A percentile compares a stretch with the other conserved stretches of the same genome.
phyloP scores from a whole-genome alignment of 2,888 invertebrate species.

The Heteromyza rotundicornis region DNA sequence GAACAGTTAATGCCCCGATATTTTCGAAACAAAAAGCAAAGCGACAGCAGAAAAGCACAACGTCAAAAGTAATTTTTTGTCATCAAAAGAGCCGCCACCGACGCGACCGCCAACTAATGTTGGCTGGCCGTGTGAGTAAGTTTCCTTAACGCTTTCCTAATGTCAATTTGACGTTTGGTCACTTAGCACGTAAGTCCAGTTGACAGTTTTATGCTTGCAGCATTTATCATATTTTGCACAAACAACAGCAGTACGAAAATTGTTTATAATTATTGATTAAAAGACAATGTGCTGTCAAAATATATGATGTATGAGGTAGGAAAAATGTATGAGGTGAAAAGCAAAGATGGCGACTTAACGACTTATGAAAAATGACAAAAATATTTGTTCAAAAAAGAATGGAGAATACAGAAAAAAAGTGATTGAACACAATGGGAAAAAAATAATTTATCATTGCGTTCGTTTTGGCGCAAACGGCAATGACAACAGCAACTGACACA shows the following conservation, averaged over 20 bases:
- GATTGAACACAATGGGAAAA: slow-evolving; percentile 10
- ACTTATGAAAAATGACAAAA: slow-evolving; percentile 37
- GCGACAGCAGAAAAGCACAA: slow-evolving; percentile 31
- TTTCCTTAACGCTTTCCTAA: slow-evolving; percentile 2
- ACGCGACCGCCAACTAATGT: slow-evolving; percentile 15
- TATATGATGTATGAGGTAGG: slow-evolving; percentile 42
- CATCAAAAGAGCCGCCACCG: slow-evolving; percentile 44
- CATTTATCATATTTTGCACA: slow-evolving; percentile 7
- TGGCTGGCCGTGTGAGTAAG: not conserved
- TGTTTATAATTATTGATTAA: slow-evolving; percentile 58
- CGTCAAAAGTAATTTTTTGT: slow-evolving; percentile 53
- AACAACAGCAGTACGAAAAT: slow-evolving; percentile 36
- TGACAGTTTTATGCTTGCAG: slow-evolving; percentile 28
- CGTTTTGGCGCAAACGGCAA: slow-evolving; percentile 34
- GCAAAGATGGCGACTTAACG: slow-evolving; percentile 48
- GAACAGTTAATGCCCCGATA: not conserved
- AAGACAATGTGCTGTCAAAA: slow-evolving; percentile 55
- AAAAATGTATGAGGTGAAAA: not conserved
- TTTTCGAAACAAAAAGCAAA: slow-evolving; percentile 31
- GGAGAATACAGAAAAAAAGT: slow-evolving; percentile 25
- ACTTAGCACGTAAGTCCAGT: slow-evolving; percentile 19
- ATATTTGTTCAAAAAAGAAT: slow-evolving; percentile 25
- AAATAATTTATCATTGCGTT: slow-evolving; percentile 54
- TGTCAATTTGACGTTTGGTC: slow-evolving; percentile 19
- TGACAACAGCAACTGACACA: slow-evolving; percentile 41